Evolutionary conservation across 2,797 vertebrate species (phyloP), one percentile per base, ranked within the genome.

Genomic region (Enteromius fasciolatus): DNA sequence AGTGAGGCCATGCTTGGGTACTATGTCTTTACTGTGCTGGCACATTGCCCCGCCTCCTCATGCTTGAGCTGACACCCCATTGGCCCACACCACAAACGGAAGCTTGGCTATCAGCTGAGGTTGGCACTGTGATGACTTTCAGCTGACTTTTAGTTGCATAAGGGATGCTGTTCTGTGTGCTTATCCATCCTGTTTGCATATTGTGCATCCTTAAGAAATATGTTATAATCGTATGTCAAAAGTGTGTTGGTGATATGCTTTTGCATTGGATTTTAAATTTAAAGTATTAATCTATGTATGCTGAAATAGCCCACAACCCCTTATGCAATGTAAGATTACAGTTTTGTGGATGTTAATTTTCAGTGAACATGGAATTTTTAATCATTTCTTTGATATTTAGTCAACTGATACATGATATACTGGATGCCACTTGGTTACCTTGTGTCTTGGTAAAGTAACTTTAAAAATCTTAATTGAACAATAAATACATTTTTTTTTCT

Each of bases 1-100:
- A 94, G 91, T 79, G 70, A 82, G 90, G 92, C 91, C 92, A 91
- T 89, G 78, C 85, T 90, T 86, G 81, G 74, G 83, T 79, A 72
- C 85, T 85, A 81, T 33, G 36, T 48, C 77, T 68, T 76, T 78
- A 74, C 64, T 84, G 76, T 77, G 69, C 76, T 88, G 83, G 83
- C 85, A 87, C 70, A 78, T 82, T 87, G 75, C 85, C 76, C 72
- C 81, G 8, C 85, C 83, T 85, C 52, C 59, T 87, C 79, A 77
- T 85, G 75, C 69, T 68, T 80, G 78, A 85, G 81, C 84, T 88
- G 87, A 80, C 81, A 85, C 41, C 76, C 39, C 36, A 76, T 80
- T 83, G 78, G 82, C 78, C 81, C 64, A 82, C 69, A 78, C 57
- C 66, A 28, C 70, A 81, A 67, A 84, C 59, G 39, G 61, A 76